phyloP scores from a whole-genome alignment of 2,888 invertebrate genomes.

The Epirrhoe alternata region DNA sequence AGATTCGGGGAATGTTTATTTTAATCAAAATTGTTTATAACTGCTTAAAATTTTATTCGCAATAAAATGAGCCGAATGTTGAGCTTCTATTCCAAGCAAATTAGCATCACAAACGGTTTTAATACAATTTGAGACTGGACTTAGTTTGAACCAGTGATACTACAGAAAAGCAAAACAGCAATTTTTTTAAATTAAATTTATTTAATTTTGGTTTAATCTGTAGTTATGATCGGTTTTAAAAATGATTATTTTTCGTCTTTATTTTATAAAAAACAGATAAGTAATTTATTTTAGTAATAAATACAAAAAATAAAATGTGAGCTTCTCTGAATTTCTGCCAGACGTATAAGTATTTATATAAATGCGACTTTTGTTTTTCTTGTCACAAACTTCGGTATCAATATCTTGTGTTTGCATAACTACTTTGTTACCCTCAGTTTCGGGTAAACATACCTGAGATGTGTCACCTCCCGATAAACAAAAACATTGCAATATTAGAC shows the following conservation, averaged over 20 bases:
- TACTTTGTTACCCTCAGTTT: constrained; percentile 62
- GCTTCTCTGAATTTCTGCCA: constrained; percentile 28
- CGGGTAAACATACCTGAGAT: constrained; percentile 74
- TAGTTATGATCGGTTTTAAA: too few species aligned
- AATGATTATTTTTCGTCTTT: too few species aligned
- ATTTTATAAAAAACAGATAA: too few species aligned
- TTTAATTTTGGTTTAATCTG: too few species aligned
- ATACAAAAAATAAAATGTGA: constrained; percentile 18
- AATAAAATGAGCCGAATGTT: constrained; percentile 36
- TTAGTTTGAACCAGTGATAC: too few species aligned
- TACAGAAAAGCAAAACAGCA: too few species aligned
- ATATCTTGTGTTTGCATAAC: constrained; percentile 81
- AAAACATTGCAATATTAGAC: constrained; percentile 42
- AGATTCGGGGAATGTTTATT: constrained; percentile 56
- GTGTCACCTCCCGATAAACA: constrained; percentile 46
- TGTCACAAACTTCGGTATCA: constrained; percentile 75
- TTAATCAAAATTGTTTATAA: constrained; percentile 65
- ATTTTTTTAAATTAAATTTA: too few species aligned
- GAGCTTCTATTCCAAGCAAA: constrained; percentile 5
- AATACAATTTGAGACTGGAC: too few species aligned
- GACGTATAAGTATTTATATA: constrained; percentile 52
- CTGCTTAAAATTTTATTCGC: constrained; percentile 56
- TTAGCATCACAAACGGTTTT: constrained; percentile 10
- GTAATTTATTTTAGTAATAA: neutral
- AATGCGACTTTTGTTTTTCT: constrained; percentile 78